Evolutionary conservation across 1,140 invertebrate genomes (phyloP).

Genomic region (Agrilus planipennis): DNA sequence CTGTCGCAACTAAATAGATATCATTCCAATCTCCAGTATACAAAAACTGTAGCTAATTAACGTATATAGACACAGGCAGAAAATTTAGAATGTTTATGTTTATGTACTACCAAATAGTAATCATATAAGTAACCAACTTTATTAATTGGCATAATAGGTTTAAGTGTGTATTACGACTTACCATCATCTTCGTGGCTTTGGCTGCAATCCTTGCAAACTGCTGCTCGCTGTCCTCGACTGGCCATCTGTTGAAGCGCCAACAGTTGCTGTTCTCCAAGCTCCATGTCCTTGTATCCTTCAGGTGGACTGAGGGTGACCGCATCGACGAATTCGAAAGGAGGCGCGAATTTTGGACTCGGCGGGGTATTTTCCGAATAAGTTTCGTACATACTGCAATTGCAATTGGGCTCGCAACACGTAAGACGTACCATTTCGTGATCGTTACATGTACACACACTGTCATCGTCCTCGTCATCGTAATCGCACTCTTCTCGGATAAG

Average conservation of each 20-base stretch:
- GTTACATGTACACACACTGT: conserved; percentile 53
- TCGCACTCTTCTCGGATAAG: conserved; percentile 72
- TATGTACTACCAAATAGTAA: too few relatives aligned
- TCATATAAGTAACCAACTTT: too few relatives aligned
- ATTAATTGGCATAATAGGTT: too few relatives aligned
- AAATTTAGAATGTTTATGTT: too few relatives aligned
- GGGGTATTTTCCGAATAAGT: conserved; percentile 27
- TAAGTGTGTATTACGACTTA: conserved; percentile 5
- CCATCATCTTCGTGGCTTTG: conserved; percentile 26
- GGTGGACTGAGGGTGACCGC: conserved; percentile 74
- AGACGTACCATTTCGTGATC: conserved; percentile 55
- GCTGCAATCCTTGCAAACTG: conserved; percentile 31
- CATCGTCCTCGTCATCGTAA: conserved; percentile 52
- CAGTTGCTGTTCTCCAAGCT: conserved; percentile 38
- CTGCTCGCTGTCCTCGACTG: conserved; percentile 36
- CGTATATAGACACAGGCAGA: too few relatives aligned
- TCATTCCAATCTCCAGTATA: too few relatives aligned
- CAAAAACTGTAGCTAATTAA: too few relatives aligned
- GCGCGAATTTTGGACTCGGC: conserved; percentile 43
- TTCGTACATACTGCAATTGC: conserved; percentile 38
- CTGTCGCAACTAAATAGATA: too few relatives aligned
- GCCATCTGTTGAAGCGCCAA: conserved; percentile 40
- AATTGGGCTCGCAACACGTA: conserved; percentile 47
- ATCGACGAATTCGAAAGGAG: conserved; percentile 51
- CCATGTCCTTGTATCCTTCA: conserved; percentile 72